Evolutionary conservation across 2,888 invertebrate genomes (phyloP).

Genomic region (Xylophagus ater): DNA sequence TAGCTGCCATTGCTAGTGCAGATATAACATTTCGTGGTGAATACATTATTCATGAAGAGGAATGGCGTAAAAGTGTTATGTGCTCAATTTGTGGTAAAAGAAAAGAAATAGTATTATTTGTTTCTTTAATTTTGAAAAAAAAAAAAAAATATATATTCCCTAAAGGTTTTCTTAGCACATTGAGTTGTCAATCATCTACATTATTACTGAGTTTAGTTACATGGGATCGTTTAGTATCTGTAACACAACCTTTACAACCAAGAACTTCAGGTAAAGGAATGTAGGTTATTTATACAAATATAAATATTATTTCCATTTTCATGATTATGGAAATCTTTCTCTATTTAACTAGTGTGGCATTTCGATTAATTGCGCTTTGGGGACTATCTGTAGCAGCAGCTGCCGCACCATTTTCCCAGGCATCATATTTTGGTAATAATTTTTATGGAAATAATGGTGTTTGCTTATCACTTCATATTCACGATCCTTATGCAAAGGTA

Average conservation of each 20-base stretch:
- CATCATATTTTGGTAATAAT: conserved; percentile 43
- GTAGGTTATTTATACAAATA: conserved; percentile 19
- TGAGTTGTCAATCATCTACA: conserved; percentile 51
- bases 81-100: conserved; percentile 45
- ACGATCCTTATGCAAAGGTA: conserved; percentile 48
- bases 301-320: neutral
- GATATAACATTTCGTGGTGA: conserved; percentile 44
- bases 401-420: conserved; percentile 41
- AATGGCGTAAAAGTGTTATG: conserved; percentile 46
- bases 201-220: conserved; percentile 48
- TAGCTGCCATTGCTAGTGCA: conserved; percentile 46
- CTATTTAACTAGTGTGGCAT: conserved; percentile 35
- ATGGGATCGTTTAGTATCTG: conserved; percentile 49
- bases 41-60: conserved; percentile 45
- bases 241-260: conserved; percentile 45
- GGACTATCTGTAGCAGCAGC: conserved; percentile 41
- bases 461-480: conserved; percentile 48
- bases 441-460: conserved; percentile 51
- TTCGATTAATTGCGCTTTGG: conserved; percentile 43
- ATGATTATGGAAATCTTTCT: neutral
- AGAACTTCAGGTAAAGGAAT: conserved; percentile 28
- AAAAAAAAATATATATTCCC: neutral
- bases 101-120: neutral
- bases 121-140: conserved; percentile 16
- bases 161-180: conserved; percentile 46